phyloP scores from a whole-genome alignment of 2,888 invertebrate genomes.

The Girardia tigrina region DNA sequence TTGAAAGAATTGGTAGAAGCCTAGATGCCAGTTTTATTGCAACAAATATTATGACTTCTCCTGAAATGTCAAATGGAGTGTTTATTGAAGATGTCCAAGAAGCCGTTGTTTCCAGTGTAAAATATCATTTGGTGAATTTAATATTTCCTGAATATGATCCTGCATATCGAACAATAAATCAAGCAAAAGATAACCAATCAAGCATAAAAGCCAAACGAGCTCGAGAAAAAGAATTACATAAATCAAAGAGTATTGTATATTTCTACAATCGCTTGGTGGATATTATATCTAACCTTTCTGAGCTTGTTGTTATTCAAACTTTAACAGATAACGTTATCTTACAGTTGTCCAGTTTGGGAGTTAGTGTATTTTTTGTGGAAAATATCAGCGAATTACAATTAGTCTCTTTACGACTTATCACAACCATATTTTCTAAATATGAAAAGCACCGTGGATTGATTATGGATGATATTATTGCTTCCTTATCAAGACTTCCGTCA shows the following conservation, averaged over 20 bases:
- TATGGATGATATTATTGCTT: conserved; percentile 85
- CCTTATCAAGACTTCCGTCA: conserved; percentile 86
- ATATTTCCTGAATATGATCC: conserved; percentile 93
- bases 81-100: conserved; percentile 96
- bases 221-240: conserved; percentile 48
- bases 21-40: conserved; percentile 81
- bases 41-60: conserved; percentile 84
- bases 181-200: conserved; percentile 41
- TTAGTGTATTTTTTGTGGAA: conserved; percentile 95
- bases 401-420: conserved; percentile 80
- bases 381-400: conserved; percentile 90
- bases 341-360: conserved; percentile 73
- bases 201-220: conserved; percentile 52
- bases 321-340: conserved; percentile 73
- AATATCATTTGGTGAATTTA: conserved; percentile 85
- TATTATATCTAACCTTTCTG: conserved; percentile 67
- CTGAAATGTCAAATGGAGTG: conserved; percentile 86
- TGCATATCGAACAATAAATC: conserved; percentile 60
- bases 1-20: conserved; percentile 82
- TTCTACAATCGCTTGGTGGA: conserved; percentile 78
- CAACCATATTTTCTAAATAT: conserved; percentile 84
- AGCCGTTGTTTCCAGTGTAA: conserved; percentile 77
- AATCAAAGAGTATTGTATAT: conserved; percentile 38
- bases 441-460: conserved; percentile 82
- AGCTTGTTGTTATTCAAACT: conserved; percentile 75